phyloP scores from a whole-genome alignment of 2,888 invertebrate species.

The Cantharis lateralis region DNA sequence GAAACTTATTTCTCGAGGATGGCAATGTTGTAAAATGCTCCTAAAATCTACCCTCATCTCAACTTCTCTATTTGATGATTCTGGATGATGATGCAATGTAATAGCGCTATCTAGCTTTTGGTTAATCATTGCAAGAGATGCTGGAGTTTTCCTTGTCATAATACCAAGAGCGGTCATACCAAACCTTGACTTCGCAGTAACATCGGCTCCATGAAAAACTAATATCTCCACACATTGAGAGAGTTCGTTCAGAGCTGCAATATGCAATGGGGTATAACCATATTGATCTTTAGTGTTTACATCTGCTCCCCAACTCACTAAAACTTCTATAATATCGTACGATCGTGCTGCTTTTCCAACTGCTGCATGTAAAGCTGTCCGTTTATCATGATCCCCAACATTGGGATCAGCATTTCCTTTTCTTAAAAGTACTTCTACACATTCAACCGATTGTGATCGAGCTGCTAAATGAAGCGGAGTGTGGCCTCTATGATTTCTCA shows the following conservation, averaged over 20 bases:
- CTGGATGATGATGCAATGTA: slow-evolving; percentile 76
- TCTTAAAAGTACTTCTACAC: slow-evolving; percentile 75
- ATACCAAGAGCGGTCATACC: slow-evolving; percentile 85
- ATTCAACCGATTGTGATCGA: slow-evolving; percentile 77
- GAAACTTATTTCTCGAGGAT: slow-evolving; percentile 83
- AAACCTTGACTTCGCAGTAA: slow-evolving; percentile 86
- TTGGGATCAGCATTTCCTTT: slow-evolving; percentile 80
- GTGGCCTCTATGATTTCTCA: slow-evolving; percentile 78
- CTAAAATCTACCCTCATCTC: slow-evolving; percentile 83
- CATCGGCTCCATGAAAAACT: slow-evolving; percentile 84
- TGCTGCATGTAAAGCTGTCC: slow-evolving; percentile 82
- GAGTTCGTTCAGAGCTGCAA: slow-evolving; percentile 84
- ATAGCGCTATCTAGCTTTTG: slow-evolving; percentile 82
- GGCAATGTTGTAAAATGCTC: slow-evolving; percentile 79
- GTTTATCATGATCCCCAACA: slow-evolving; percentile 77
- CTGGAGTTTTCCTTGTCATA: slow-evolving; percentile 84
- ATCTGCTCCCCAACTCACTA: slow-evolving; percentile 80
- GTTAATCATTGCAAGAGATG: slow-evolving; percentile 80
- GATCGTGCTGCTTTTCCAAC: slow-evolving; percentile 82
- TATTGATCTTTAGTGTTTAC: slow-evolving; percentile 85
- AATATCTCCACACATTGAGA: slow-evolving; percentile 84
- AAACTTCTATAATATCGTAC: slow-evolving; percentile 77
- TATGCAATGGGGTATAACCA: slow-evolving; percentile 83
- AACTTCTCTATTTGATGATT: slow-evolving; percentile 77
- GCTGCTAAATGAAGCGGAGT: slow-evolving; percentile 86